Evolutionary conservation across 53 echinoderm and acorn worm genomes (phyloP).

Genomic region (Holothuria leucospilota): DNA sequence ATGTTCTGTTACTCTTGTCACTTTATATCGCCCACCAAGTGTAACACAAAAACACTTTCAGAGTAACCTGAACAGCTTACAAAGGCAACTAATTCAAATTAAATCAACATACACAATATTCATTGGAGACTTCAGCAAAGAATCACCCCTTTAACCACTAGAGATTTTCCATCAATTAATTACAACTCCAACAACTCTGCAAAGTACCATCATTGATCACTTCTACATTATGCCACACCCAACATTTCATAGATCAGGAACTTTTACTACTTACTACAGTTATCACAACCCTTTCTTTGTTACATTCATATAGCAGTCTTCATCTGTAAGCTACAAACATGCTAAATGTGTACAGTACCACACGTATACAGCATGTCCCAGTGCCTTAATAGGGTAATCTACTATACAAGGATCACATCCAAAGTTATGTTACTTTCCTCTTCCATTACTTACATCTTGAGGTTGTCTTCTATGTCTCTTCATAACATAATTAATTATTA

Average conservation of each 20-base stretch:
- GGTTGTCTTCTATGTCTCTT: too few relatives aligned
- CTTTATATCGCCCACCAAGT: neutral
- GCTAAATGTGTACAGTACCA: too few relatives aligned
- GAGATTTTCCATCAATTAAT: conserved; percentile 14
- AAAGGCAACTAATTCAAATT: neutral
- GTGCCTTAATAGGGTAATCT: too few relatives aligned
- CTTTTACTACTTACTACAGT: conserved; percentile 48
- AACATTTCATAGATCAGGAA: conserved; percentile 7
- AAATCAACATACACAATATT: neutral
- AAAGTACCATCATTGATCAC: conserved; percentile 60
- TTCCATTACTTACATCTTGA: too few relatives aligned
- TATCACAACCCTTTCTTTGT: conserved; percentile 14
- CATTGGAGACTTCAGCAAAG: conserved; percentile 31
- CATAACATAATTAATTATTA: too few relatives aligned
- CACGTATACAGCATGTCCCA: too few relatives aligned
- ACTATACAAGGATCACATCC: too few relatives aligned
- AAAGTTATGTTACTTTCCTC: too few relatives aligned
- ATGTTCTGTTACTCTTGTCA: neutral
- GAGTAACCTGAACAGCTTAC: neutral
- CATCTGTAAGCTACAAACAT: too few relatives aligned
- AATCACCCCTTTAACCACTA: neutral
- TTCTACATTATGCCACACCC: conserved; percentile 46
- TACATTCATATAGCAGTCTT: too few relatives aligned
- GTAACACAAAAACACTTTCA: too few relatives aligned
- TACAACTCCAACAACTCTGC: conserved; percentile 32